These are phyloP conservation scores for Pollenia griseotomentosa DNA, from an alignment of 2,888 invertebrate species.

Conservation along the genomic window DNA sequence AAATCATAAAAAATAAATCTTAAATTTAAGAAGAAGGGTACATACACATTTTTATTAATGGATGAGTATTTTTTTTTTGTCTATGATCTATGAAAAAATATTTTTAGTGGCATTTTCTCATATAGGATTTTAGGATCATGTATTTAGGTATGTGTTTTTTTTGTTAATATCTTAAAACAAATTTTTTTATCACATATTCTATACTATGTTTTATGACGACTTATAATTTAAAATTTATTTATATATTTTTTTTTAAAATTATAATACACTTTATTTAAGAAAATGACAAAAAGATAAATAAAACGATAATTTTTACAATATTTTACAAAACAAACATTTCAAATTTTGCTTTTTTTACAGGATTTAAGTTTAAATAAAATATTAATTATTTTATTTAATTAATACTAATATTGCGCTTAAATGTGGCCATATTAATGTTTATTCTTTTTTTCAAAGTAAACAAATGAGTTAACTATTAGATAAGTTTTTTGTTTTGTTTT, in stretches of 20 bases:
- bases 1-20: slow-evolving; percentile 35
- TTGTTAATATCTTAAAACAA: slow-evolving; percentile 52
- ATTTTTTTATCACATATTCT: slow-evolving; percentile 72
- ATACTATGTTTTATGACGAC: slow-evolving; percentile 73
- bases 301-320: slow-evolving; percentile 59
- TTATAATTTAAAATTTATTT: slow-evolving; percentile 59
- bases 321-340: slow-evolving; percentile 57
- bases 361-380: slow-evolving; percentile 39
- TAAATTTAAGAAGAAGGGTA: slow-evolving; percentile 44
- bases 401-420: slow-evolving; percentile 77
- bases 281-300: slow-evolving; percentile 21
- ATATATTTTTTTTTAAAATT: slow-evolving; percentile 65
- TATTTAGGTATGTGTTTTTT: slow-evolving; percentile 33
- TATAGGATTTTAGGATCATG: slow-evolving; percentile 41
- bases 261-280: slow-evolving; percentile 62
- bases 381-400: slow-evolving; percentile 45
- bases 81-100: not conserved
- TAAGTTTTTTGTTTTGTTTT: slow-evolving; percentile 40
- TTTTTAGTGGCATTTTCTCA: slow-evolving; percentile 17
- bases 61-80: slow-evolving; percentile 55
- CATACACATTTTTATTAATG: slow-evolving; percentile 58
- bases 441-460: slow-evolving; percentile 51
- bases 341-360: slow-evolving; percentile 45
- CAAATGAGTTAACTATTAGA: slow-evolving; percentile 54
- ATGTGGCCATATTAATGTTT: slow-evolving; percentile 74